These are phyloP conservation scores for Tiaroga cobitis DNA, from an alignment of 2,797 vertebrate genomes.

Conservation along the genomic window DNA sequence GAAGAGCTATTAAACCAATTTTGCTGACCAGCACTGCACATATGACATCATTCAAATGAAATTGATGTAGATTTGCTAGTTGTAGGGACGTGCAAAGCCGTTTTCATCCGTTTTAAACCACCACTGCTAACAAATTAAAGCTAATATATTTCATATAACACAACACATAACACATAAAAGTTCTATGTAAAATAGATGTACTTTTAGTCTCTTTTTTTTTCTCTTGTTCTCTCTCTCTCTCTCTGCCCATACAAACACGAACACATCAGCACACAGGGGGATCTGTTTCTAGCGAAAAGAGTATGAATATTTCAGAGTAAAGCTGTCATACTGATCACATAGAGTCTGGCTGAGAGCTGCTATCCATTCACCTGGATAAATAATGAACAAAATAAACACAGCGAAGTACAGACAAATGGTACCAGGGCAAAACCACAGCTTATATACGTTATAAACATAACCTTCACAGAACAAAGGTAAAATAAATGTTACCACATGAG, in stretches of 20 bases:
- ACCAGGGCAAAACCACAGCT: constrained; percentile 29
- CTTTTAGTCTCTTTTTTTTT: not conserved
- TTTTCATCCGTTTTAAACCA: not conserved
- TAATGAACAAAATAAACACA: constrained; percentile 75
- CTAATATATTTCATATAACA: not conserved
- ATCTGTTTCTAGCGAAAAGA: constrained; percentile 73
- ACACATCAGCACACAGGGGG: constrained; percentile 58
- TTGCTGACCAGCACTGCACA: not conserved
- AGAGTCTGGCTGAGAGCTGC: constrained; percentile 72
- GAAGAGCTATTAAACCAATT: not conserved
- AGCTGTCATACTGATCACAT: constrained; percentile 74
- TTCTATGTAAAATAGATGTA: not conserved
- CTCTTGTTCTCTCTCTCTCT: constrained; percentile 5
- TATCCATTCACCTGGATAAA: constrained; percentile 78
- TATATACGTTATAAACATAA: not conserved
- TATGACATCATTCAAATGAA: not conserved
- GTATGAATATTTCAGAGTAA: constrained; percentile 77
- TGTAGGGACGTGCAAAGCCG: not conserved
- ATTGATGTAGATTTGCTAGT: not conserved
- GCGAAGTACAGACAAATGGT: constrained; percentile 78
- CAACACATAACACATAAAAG: not conserved
- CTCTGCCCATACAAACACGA: constrained; percentile 19
- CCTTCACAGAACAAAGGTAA: not conserved
- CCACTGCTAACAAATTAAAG: not conserved
- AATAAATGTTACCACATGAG: constrained; percentile 7